Conservation (phyloP, 2,113 vertebrate genomes). For the Jaculus jaculus region DNA sequence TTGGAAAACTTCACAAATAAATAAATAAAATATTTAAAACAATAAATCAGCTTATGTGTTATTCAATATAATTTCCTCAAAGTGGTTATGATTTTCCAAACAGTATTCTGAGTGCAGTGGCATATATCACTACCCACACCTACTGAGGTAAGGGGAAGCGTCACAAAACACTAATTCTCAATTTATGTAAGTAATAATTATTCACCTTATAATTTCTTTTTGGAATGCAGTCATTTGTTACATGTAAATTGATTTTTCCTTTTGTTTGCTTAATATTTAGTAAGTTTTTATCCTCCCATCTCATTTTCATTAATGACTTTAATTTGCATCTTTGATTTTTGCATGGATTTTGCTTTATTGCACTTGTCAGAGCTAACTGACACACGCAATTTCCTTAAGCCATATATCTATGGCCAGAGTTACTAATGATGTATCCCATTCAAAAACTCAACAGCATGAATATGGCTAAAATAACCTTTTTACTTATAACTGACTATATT, state of each 20-base stretch:
- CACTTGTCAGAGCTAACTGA: background rate
- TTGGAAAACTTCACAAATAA: background rate
- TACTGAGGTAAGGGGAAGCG: background rate
- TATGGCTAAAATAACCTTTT: background rate
- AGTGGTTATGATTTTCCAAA: background rate
- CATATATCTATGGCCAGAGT: background rate
- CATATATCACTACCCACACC: background rate
- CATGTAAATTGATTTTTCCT: background rate
- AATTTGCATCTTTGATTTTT: constrained; percentile 19
- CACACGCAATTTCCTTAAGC: background rate
- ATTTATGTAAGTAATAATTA: background rate
- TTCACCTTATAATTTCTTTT: background rate
- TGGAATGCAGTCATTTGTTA: background rate
- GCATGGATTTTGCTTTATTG: background rate
- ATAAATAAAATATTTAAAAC: too few relatives aligned
- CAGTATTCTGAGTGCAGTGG: background rate
- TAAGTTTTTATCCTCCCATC: background rate
- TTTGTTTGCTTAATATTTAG: background rate
- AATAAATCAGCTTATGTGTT: background rate
- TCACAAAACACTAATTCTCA: background rate
- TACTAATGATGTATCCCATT: background rate
- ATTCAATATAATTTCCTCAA: background rate
- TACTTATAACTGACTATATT: background rate
- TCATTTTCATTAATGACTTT: constrained; percentile 17
- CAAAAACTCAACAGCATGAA: background rate